Percentiles rank a stretch among this genome's conserved stretches.
These are phyloP conservation scores for Tachystola acroxantha DNA, from an alignment of 2,888 invertebrate species.

Conservation along the genomic window DNA sequence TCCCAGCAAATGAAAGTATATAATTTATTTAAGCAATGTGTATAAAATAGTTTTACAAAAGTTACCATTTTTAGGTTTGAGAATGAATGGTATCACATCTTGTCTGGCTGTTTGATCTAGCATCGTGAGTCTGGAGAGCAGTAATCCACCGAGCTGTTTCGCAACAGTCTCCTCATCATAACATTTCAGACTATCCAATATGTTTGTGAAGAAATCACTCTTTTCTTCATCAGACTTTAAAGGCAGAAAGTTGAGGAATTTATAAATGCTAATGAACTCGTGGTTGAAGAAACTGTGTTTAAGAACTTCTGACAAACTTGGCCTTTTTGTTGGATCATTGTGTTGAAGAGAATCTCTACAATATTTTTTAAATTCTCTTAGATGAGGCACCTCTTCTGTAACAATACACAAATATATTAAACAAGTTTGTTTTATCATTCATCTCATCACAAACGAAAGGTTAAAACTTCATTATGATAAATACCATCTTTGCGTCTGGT, in stretches of 20 bases:
- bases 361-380: constrained; percentile 83
- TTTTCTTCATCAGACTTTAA: constrained; percentile 88
- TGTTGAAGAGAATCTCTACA: constrained; percentile 84
- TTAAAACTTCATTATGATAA: background rate
- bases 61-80: constrained; percentile 79
- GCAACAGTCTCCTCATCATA: constrained; percentile 91
- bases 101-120: constrained; percentile 88
- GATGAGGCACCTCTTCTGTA: constrained; percentile 82
- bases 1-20: background rate
- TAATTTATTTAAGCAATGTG: background rate
- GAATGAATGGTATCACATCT: constrained; percentile 83
- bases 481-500: constrained; percentile 78
- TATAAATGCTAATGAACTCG: constrained; percentile 89
- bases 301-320: constrained; percentile 81
- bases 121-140: constrained; percentile 91
- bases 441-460: too few relatives aligned
- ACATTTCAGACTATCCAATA: constrained; percentile 82
- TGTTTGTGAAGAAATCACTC: constrained; percentile 85
- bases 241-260: constrained; percentile 89
- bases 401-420: too few relatives aligned
- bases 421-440: too few relatives aligned
- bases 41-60: too few relatives aligned
- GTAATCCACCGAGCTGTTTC: constrained; percentile 85
- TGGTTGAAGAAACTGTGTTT: constrained; percentile 89
- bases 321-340: constrained; percentile 80